phyloP scores from a whole-genome alignment of 2,888 invertebrate species.

The Pachliopta kotzebuea region DNA sequence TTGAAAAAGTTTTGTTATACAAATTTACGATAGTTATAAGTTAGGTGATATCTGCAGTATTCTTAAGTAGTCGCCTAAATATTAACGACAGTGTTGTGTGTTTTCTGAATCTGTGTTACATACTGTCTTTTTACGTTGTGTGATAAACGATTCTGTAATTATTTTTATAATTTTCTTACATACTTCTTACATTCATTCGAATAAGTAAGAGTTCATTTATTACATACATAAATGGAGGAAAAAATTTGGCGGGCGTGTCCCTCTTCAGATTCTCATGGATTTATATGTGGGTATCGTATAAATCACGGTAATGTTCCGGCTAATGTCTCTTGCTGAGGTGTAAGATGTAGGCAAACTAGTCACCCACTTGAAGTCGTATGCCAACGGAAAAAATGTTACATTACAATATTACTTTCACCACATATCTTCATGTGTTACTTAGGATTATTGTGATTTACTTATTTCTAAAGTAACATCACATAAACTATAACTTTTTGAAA shows the following conservation, averaged over 20 bases:
- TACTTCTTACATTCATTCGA: not conserved
- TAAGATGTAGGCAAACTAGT: conserved; percentile 47
- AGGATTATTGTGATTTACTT: conserved; percentile 9
- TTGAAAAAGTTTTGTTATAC: too few relatives aligned
- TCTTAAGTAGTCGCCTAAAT: too few relatives aligned
- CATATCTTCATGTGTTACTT: conserved; percentile 18
- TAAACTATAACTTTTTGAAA: not conserved
- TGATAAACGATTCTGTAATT: too few relatives aligned
- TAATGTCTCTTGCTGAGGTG: conserved; percentile 58
- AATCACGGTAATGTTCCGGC: conserved; percentile 68
- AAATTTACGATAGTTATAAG: too few relatives aligned
- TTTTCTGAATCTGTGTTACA: too few relatives aligned
- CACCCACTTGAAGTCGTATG: conserved; percentile 31
- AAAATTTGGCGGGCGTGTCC: conserved; percentile 56
- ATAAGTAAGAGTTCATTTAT: conserved; percentile 27
- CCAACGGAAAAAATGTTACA: conserved; percentile 29
- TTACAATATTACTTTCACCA: conserved; percentile 25
- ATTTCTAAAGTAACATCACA: not conserved
- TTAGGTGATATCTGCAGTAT: too few relatives aligned
- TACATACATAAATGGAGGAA: conserved; percentile 40
- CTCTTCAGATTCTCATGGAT: conserved; percentile 51
- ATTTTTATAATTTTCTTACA: too few relatives aligned
- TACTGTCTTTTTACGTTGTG: too few relatives aligned
- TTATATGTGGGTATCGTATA: conserved; percentile 58
- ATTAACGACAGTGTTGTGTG: too few relatives aligned